Base-by-base conservation (phyloP, 2,888 invertebrate genomes). In the Beris chalybata region DNA sequence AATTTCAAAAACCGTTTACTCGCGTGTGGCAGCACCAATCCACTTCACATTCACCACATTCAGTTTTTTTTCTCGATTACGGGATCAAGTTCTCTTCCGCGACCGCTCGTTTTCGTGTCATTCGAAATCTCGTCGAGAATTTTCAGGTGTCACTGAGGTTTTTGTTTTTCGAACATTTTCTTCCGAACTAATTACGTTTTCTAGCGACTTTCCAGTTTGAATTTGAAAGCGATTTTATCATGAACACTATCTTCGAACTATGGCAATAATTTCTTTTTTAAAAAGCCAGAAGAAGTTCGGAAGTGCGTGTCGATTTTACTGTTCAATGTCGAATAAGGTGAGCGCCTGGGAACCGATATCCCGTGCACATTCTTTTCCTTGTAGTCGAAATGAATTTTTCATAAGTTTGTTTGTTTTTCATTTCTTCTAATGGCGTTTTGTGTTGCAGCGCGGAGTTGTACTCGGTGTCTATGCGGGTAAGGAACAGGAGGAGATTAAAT, bases 241-340 rank as follows among this genome's bases (percentile, higher is more conserved):
- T 59, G 58, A 29, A 48, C 7, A 13, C 13, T 29, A 11, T 12
- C 9, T 29, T 47, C n/a, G 13, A 29, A 13, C 30, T 59, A 31
- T 59, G 45, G 58, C 58, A 15, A 48, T 59, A 45, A 30, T 47
- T 15, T 11, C 6, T 31, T 29, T 52, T 13, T 52, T 61, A 52
- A 50, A 52, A 38, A 32, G 50, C 11, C 5, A 15, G 13, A 43
- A 43, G 29, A 52, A 54, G 55, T 43, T 15, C 43, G 22, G 38
- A n/a, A 55, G 50, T 66, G 66, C 55, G 52, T 63, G 45, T 38
- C 48, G 68, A 66, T 70, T 70, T 12, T 69, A 57, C 58, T 67
- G 69, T 59, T 71, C 71, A 64, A 71, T 71, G 71, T 66, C 69
- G 58, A 67, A 66, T 56, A 69, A 65, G 67, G 70, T 70, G 53